Percentiles rank a stretch among this genome's conserved stretches.
Conservation (phyloP, 1,140 invertebrate genomes). For the Pseudomyrmex pallidus region DNA sequence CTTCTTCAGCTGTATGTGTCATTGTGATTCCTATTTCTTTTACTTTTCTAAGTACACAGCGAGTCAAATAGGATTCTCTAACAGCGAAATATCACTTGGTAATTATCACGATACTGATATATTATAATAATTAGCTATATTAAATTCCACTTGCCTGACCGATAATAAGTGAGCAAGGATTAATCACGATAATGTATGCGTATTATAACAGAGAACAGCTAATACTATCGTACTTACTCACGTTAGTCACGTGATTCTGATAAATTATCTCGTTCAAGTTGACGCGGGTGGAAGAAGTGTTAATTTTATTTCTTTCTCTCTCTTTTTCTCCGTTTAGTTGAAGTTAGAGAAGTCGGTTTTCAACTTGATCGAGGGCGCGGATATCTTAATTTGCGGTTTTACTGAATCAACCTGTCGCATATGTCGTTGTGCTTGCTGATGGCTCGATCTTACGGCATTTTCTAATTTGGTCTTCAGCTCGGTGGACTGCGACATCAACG, state of each 20-base stretch:
- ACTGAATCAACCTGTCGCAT: slow-evolving; percentile 83
- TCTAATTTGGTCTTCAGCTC: slow-evolving; percentile 94
- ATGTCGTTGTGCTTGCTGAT: slow-evolving; percentile 86
- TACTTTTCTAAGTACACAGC: slow-evolving; percentile 32
- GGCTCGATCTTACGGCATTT: slow-evolving; percentile 92
- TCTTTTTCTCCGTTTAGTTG: slow-evolving; percentile 83
- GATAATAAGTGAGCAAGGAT: slow-evolving; percentile 28
- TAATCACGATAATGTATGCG: slow-evolving; percentile 36
- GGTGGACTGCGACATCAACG: slow-evolving; percentile 92
- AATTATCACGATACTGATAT: slow-evolving; percentile 50
- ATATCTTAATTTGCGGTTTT: slow-evolving; percentile 86
- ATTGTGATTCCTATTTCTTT: not conserved
- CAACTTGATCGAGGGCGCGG: slow-evolving; percentile 93
- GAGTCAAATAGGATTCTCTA: slow-evolving; percentile 38
- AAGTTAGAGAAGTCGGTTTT: slow-evolving; percentile 99
- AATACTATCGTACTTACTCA: slow-evolving; percentile 26
- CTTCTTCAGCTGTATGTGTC: no score
- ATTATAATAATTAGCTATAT: slow-evolving; percentile 16
- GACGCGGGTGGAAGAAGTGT: no score
- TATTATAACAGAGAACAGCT: slow-evolving; percentile 32
- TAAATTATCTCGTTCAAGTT: slow-evolving; percentile 10
- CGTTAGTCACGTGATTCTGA: not conserved
- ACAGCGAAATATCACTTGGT: slow-evolving; percentile 39
- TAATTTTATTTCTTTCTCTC: slow-evolving; percentile 3
- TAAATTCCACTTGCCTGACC: slow-evolving; percentile 24